Conservation (phyloP, 2,113 vertebrate species). For the Amphiprion ocellaris region DNA sequence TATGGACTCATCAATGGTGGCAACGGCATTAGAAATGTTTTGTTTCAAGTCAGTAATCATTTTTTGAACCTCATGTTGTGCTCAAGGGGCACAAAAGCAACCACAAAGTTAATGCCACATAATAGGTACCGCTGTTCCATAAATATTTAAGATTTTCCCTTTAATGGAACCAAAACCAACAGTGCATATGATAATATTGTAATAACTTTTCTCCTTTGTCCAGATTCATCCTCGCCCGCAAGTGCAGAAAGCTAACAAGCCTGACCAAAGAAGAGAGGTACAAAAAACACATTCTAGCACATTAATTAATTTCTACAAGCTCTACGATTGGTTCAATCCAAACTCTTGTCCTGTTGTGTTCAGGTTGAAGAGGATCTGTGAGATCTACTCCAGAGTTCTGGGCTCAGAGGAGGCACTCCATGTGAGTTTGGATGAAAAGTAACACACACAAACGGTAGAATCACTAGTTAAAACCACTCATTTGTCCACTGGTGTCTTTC, state of each 20-base stretch:
- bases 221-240: constrained; percentile 95
- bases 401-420: constrained; percentile 92
- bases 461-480: neutral
- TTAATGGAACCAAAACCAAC: no score
- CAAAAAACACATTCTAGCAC: no score
- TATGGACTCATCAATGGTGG: no score
- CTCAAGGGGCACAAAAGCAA: no score
- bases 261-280: constrained; percentile 95
- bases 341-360: constrained; percentile 18
- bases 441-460: no score
- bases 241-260: constrained; percentile 88
- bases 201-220: constrained; percentile 29
- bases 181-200: neutral
- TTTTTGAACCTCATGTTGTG: no score
- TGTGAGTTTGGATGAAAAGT: constrained; percentile 82
- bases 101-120: no score
- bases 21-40: no score
- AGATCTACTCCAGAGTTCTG: constrained; percentile 93
- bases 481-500: constrained; percentile 16
- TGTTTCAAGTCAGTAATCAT: no score
- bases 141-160: no score
- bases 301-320: neutral
- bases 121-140: no score
- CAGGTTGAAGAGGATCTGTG: constrained; percentile 92
- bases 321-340: neutral